Base-by-base conservation (phyloP, 1,140 invertebrate species). In the Cataglyphis hispanica region DNA sequence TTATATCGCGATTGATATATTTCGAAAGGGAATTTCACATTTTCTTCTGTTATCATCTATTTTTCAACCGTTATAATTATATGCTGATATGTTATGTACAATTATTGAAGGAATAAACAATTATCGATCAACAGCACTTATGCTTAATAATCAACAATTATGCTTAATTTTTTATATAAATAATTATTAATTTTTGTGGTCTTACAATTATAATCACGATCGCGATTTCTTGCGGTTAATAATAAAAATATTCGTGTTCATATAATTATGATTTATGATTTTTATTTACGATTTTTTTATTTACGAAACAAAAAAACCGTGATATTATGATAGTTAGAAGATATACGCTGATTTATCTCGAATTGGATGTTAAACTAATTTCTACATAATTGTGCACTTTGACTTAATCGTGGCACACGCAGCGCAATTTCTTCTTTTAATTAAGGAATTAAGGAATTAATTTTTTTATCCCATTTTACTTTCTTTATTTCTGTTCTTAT, bases 381-480 rank as follows among this genome's bases (percentile, higher is more conserved):
- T 81, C 7, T 40, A 69, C 25, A 10, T 60, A 80, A 80, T 34
- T 40, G 2, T 43, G 53, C 50, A 56, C 34, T 58, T 10, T 50
- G 63, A 4, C 5, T 16, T 31, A 19, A 40, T 25, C 10, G 19
- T 34, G 11, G 7, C 7, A 31, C 34, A 27, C 16, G 22, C 13
- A 34, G 53, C 40, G 25, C 10, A 10, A 56, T 40, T 40, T 70
- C 25, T 60, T 1, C 31, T 31, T 31, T 31, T 3, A 31, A 81
- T 81, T 81, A 60, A 81, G n/a, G 50, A 31, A 81, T 81, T 81
- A 60, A 81, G n/a, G 50, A 58, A 60, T 60, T n/a, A 27, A n/a
- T 37, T 60, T 72, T 81, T 80, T 64, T 2, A 0, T 4, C 2
- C 0, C 0, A 4, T 11, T 69, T 43, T 10, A 16, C 10, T 70